These are phyloP conservation scores for Ailuropoda melanoleuca DNA, from an alignment of 2,113 vertebrate species.

Conservation along the genomic window DNA sequence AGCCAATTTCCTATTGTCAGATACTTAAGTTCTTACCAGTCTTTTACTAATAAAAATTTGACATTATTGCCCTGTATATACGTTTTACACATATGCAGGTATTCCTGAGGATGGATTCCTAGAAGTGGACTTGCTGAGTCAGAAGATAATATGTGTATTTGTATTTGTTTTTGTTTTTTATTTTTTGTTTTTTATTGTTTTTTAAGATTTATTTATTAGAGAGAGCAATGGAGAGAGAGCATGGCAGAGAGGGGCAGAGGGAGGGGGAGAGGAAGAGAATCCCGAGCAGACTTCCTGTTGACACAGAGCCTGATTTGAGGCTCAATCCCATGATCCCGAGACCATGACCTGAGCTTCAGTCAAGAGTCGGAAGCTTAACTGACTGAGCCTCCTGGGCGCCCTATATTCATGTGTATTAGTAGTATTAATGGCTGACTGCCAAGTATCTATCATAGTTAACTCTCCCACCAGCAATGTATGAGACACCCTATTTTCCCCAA, in stretches of 20 bases:
- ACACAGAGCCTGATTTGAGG: not conserved
- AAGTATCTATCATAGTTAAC: not conserved
- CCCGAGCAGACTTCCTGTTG: not conserved
- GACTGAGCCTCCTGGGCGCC: not conserved
- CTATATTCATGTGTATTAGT: not conserved
- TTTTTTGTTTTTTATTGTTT: not conserved
- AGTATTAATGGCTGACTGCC: not conserved
- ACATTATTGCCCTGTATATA: not conserved
- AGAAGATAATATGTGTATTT: not conserved
- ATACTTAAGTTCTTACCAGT: not conserved
- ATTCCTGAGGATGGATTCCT: not conserved
- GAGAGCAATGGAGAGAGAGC: not conserved
- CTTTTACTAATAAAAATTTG: slow-evolving; percentile 17
- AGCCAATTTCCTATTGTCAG: not conserved
- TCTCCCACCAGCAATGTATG: not conserved
- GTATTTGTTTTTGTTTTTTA: not conserved
- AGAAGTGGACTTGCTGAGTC: not conserved
- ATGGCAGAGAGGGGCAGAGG: not conserved
- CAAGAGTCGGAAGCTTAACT: not conserved
- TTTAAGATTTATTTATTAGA: not conserved
- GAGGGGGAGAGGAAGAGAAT: not conserved
- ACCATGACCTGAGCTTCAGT: not conserved
- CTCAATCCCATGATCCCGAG: not conserved
- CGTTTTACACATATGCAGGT: not conserved
- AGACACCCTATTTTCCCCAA: not conserved